phyloP scores from a whole-genome alignment of 1,140 invertebrate genomes.

The Cylas formicarius region DNA sequence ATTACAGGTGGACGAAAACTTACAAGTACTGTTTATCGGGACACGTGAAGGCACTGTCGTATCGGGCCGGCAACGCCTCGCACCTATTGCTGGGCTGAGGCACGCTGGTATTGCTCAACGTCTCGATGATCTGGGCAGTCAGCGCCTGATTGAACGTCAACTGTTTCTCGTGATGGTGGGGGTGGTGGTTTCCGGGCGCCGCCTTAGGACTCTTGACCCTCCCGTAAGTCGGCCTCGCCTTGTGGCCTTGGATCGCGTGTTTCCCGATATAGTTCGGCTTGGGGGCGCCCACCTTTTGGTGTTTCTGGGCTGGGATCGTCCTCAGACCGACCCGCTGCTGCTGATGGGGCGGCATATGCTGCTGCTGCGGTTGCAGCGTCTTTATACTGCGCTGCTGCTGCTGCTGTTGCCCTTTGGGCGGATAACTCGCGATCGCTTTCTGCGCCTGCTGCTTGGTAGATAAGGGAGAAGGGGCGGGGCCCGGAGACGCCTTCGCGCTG shows the following conservation, averaged over 20 bases:
- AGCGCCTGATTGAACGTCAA: conserved; percentile 39
- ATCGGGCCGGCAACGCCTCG: conserved; percentile 27
- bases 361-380: conserved; percentile 33
- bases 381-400: conserved; percentile 27
- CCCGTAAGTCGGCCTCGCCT: conserved; percentile 21
- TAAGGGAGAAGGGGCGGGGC: neutral
- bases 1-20: no score
- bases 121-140: conserved; percentile 41
- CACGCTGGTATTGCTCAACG: conserved; percentile 29
- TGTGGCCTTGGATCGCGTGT: conserved; percentile 41
- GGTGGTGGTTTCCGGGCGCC: conserved; percentile 8
- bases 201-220: conserved; percentile 21
- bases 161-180: conserved; percentile 25
- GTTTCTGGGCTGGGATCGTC: conserved; percentile 37
- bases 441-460: no score
- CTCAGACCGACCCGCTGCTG: conserved; percentile 32
- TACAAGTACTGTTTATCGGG: conserved; percentile 19
- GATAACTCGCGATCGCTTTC: no score
- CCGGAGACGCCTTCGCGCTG: neutral
- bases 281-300: conserved; percentile 29
- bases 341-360: conserved; percentile 31
- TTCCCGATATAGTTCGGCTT: conserved; percentile 40
- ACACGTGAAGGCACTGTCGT: conserved; percentile 28
- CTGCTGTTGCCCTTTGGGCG: conserved; percentile 27
- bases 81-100: conserved; percentile 19